Percentiles rank a stretch among this genome's conserved stretches.
phyloP scores from a whole-genome alignment of 2,888 invertebrate species.

The Protophormia terraenovae region DNA sequence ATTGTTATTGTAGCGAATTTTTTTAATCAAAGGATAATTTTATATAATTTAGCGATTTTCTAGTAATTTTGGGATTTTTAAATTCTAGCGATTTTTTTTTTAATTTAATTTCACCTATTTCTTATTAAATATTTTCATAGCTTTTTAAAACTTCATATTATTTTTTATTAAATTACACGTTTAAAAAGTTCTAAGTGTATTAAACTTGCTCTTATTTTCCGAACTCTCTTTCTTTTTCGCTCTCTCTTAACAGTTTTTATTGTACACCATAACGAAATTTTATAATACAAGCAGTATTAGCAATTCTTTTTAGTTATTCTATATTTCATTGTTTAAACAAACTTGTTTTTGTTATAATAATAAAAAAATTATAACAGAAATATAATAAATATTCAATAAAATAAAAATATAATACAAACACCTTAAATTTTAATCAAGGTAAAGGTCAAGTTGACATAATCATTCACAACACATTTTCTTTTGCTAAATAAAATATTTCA shows the following conservation, averaged over 20 bases:
- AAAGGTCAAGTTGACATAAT: slow-evolving; percentile 62
- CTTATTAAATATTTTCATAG: too few species aligned
- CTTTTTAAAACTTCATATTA: too few species aligned
- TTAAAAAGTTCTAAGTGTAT: too few species aligned
- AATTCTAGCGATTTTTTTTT: too few species aligned
- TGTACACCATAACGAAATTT: background rate
- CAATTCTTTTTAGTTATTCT: background rate
- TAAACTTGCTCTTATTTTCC: too few species aligned
- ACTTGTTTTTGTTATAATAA: slow-evolving; percentile 13
- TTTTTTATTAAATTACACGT: too few species aligned
- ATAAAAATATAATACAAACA: background rate
- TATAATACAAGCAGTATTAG: slow-evolving; percentile 11
- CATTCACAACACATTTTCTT: slow-evolving; percentile 41
- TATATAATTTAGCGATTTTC: too few species aligned
- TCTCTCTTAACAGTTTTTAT: background rate
- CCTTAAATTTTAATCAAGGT: slow-evolving; percentile 49
- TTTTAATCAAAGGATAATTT: too few species aligned
- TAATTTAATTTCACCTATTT: too few species aligned
- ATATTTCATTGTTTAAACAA: background rate
- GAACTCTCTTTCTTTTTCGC: background rate
- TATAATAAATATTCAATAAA: background rate
- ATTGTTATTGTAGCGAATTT: too few species aligned
- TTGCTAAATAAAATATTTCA: background rate
- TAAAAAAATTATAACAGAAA: background rate
- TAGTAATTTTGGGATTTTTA: too few species aligned